Base-by-base conservation (phyloP, 2,113 vertebrate genomes). In the Clupea harengus region DNA sequence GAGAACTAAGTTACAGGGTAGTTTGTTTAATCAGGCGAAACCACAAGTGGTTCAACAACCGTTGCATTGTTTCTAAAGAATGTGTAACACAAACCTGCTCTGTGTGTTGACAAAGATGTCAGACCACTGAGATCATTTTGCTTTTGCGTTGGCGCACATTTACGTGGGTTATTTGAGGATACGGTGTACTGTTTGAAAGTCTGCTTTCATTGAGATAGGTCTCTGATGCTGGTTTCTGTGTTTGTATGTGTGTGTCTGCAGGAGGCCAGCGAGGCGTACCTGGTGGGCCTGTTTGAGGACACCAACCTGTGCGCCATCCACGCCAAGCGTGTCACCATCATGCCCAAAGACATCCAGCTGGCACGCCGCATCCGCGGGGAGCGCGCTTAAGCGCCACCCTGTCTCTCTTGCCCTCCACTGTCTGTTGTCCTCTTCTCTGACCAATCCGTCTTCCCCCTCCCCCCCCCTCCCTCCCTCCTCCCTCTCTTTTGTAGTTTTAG, bases 341-440 rank as follows among this genome's bases (percentile, higher is more conserved):
- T 95, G 95, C 95, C 95, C 92, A 96, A 96, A 95, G 95, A 96
- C 93, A 96, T 96, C 94, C 95, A 96, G 94, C 93, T 96, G 94
- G 95, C 95, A 67, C 94, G 95, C 25, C 94, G 95, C 45, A 96
- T 96, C 85, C 95, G 95, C 0, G 95, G 95, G 50, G 95, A 96
- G 82, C 94, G 95, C 17, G 95, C 95, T 87, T 95, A 96, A 88
- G 88, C 18, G 0, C 91, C 85, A 60, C 81, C 50, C 44, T 45
- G n/a, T 85, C 83, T n/a, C 87, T 82, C 75, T 88, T 85, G 81
- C 88, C 83, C 85, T 83, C 88, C 85, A 44, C 89, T 60, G 87
- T 64, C 28, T 83, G 64, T 89, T 85, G 81, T 86, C 84, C 85
- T 82, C 88, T 85, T 44, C 89, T 67, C 83, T 88, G 89, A 81